Evolutionary conservation across 2,113 vertebrate species (phyloP).

Genomic region (Isurus oxyrinchus): DNA sequence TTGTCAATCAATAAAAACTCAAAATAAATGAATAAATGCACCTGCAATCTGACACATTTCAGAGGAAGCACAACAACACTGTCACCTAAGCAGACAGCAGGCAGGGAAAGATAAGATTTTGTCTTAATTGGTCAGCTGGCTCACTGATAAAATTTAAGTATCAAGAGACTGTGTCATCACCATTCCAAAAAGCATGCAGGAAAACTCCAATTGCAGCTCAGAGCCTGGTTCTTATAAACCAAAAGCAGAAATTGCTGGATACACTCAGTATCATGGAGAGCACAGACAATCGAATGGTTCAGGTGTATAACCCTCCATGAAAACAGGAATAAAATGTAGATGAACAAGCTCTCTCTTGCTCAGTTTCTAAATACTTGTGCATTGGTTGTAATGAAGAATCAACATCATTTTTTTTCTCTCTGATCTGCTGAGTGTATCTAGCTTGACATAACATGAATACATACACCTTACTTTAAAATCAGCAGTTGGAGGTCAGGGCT

Average conservation of each 20-base stretch:
- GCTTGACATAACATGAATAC: background rate
- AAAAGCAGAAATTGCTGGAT: background rate
- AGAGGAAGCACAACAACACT: background rate
- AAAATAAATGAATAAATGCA: background rate
- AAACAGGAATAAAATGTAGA: background rate
- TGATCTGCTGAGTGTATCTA: background rate
- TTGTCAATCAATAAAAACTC: background rate
- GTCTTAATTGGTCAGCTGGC: constrained; percentile 26
- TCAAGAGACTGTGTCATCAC: background rate
- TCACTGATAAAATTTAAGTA: background rate
- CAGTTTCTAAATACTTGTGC: background rate
- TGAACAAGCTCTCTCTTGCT: background rate
- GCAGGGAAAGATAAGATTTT: background rate
- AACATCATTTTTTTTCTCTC: background rate
- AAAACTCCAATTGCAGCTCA: background rate
- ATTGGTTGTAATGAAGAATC: background rate
- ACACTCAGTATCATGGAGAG: background rate
- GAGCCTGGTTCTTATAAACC: background rate
- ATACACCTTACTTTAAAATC: no score
- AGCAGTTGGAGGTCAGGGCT: no score
- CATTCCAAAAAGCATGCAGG: background rate
- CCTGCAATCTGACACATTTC: background rate
- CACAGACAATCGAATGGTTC: background rate
- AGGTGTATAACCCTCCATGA: background rate
- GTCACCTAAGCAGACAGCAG: background rate